Base-by-base conservation (phyloP, 2,797 vertebrate genomes). In the Astyanax mexicanus region DNA sequence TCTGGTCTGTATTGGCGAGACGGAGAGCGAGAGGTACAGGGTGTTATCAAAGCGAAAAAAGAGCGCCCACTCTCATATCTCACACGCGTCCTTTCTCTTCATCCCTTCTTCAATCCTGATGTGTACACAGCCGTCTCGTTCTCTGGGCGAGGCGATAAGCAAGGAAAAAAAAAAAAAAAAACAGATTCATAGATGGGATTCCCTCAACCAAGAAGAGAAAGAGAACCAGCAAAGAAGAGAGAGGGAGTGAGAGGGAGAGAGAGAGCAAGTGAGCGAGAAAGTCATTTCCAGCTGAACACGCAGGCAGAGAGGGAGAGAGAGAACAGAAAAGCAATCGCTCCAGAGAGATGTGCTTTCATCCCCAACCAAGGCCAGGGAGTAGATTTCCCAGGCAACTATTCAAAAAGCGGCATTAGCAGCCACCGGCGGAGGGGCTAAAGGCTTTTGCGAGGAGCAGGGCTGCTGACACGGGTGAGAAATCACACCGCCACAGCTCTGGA, bases 311-410 rank as follows among this genome's bases (percentile, higher is more conserved):
- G 29, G 70, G 44, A 32, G 57, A 72, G 58, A 58, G 29, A 70
- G 44, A 83, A 78, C 64, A 74, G 67, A 79, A 80, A 78, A 71
- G 60, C 78, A 78, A 76, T 74, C 32, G 67, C 67, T 68, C 73
- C 32, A 25, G 58, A 71, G 69, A 82, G 80, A 74, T 72, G 69
- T 21, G 72, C 72, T 78, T 78, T 84, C 62, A 62, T 75, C 29
- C 60, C 49, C 42, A 25, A 79, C 74, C 76, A 81, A 77, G 82
- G 72, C 55, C 61, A 38, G 37, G 65, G 51, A 81, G 76, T 81
- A 74, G 69, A 77, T 82, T 82, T 84, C 70, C 79, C 74, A 74
- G 67, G 69, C 72, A 84, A 79, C 72, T 78, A 82, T 82, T 84
- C 83, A 84, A 78, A 78, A 80, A 68, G 67, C 69, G 51, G 77